These are phyloP conservation scores for Heliangelus exortis DNA, from an alignment of 2,797 vertebrate species.

Conservation along the genomic window DNA sequence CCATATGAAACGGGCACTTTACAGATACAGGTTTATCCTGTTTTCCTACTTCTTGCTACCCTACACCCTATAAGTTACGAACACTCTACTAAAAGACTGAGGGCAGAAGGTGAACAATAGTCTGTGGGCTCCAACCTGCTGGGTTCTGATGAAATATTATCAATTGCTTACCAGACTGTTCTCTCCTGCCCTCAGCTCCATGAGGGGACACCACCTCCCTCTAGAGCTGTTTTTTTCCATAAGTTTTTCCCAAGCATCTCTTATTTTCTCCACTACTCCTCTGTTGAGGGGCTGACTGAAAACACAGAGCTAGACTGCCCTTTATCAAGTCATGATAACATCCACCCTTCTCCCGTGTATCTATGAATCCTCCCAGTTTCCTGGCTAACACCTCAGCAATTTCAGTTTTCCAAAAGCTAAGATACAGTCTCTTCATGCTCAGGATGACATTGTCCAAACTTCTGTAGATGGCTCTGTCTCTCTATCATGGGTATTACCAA, in stretches of 20 bases:
- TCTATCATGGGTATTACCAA: neutral
- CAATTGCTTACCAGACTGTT: neutral
- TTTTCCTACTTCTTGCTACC: slow-evolving; percentile 39
- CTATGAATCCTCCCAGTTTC: neutral
- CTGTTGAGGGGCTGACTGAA: neutral
- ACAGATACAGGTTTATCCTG: slow-evolving; percentile 64
- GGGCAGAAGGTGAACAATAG: neutral
- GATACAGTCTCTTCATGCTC: neutral
- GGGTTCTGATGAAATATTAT: neutral
- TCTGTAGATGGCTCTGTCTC: neutral
- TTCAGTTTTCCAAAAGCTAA: neutral
- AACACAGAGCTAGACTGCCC: rapidly evolving
- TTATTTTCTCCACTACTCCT: neutral
- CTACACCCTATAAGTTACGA: neutral
- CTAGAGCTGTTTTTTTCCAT: neutral
- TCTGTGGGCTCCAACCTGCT: neutral
- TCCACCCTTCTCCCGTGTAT: neutral
- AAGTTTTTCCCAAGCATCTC: neutral
- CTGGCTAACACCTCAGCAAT: neutral
- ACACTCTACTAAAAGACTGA: neutral
- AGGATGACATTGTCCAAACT: neutral
- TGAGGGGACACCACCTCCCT: neutral
- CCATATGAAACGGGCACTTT: neutral
- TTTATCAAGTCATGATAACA: neutral
- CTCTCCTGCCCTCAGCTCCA: neutral